Conservation (phyloP, 2,888 invertebrate genomes). For the Seira ritae region DNA sequence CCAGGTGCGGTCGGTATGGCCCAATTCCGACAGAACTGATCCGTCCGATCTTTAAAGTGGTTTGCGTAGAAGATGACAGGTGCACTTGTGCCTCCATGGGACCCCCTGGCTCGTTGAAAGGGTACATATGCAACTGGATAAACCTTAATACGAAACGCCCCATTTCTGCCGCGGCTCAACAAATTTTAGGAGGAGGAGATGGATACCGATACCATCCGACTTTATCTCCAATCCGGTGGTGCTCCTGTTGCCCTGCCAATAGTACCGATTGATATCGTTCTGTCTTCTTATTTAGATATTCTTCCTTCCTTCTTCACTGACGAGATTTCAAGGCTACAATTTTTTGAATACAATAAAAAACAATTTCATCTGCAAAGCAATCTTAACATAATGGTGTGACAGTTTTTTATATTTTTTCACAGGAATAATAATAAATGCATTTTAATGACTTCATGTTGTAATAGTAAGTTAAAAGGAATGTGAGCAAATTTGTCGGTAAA, state of each 20-base stretch:
- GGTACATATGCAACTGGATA: constrained; percentile 42
- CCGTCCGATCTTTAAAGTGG: constrained; percentile 23
- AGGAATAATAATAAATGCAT: too few relatives aligned
- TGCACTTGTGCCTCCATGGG: constrained; percentile 42
- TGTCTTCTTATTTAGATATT: too few relatives aligned
- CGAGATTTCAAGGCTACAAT: too few relatives aligned
- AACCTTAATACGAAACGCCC: constrained; percentile 27
- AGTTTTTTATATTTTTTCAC: too few relatives aligned
- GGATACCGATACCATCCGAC: constrained; percentile 27
- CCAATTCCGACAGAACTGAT: constrained; percentile 19
- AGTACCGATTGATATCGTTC: too few relatives aligned
- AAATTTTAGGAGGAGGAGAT: not conserved
- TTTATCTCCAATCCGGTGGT: constrained; percentile 5
- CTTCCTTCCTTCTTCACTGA: too few relatives aligned
- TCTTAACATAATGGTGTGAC: too few relatives aligned
- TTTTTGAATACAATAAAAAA: too few relatives aligned
- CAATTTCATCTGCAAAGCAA: too few relatives aligned
- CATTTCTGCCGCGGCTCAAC: not conserved
- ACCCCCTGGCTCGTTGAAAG: not conserved
- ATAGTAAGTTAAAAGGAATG: too few relatives aligned
- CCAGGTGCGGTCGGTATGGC: constrained; percentile 24
- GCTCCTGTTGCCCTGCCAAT: constrained; percentile 36
- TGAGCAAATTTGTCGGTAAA: too few relatives aligned
- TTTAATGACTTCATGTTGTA: too few relatives aligned
- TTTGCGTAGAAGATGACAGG: constrained; percentile 9